Conservation (phyloP, 2,797 vertebrate genomes). For the Nothura maculosa region DNA sequence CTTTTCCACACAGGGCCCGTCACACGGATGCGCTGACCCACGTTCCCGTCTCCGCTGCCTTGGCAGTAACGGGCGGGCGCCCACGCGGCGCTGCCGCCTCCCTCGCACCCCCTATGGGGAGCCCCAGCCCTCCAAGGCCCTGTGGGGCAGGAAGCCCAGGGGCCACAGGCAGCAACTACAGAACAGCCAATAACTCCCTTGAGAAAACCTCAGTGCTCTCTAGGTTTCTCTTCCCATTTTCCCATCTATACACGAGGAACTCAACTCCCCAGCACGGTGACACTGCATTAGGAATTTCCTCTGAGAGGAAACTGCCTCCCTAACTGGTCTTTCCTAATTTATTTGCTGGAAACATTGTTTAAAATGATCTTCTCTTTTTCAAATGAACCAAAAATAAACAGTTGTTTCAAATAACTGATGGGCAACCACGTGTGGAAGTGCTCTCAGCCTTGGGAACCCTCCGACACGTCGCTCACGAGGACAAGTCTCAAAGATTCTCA, state of each 20-base stretch:
- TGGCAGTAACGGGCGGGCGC: conserved; percentile 68
- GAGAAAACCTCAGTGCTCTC: neutral
- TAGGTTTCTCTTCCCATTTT: neutral
- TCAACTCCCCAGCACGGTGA: conserved; percentile 31
- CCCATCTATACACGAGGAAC: neutral
- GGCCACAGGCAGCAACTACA: neutral
- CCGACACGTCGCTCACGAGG: neutral
- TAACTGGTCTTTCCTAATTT: neutral
- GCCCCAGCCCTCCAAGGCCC: conserved; percentile 59
- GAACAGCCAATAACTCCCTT: neutral
- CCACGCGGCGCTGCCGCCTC: conserved; percentile 64
- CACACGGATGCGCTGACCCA: conserved; percentile 66
- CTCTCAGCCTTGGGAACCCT: neutral
- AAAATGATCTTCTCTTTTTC: neutral
- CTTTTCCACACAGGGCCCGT: conserved; percentile 40
- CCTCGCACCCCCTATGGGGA: conserved; percentile 43
- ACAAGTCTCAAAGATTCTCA: neutral
- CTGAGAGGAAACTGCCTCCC: conserved; percentile 20
- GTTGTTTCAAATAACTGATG: neutral
- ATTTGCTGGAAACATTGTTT: neutral
- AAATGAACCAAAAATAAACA: conserved; percentile 33
- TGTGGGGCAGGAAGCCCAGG: neutral
- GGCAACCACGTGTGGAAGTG: neutral
- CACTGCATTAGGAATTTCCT: conserved; percentile 29
- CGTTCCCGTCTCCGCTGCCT: conserved; percentile 72